These are phyloP conservation scores for Lamprotornis superbus DNA, from an alignment of 2,113 vertebrate genomes.

Conservation along the genomic window DNA sequence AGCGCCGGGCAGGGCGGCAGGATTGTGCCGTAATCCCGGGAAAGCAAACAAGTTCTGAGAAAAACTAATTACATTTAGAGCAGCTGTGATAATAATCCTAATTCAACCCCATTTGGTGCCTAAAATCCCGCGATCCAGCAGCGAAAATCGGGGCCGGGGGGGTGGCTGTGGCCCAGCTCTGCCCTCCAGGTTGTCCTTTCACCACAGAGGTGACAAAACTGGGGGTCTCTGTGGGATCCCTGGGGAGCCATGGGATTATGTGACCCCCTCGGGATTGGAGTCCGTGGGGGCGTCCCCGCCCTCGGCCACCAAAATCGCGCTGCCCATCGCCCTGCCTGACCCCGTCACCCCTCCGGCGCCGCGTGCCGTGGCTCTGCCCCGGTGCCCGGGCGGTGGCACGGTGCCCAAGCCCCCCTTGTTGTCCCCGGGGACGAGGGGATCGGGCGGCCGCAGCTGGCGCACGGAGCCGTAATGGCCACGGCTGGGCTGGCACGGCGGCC, in stretches of 20 bases:
- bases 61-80: conserved; percentile 68
- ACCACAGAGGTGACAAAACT: accelerated
- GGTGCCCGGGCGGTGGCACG: background rate
- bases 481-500: conserved; percentile 49
- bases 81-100: conserved; percentile 72
- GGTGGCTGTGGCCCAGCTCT: background rate
- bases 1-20: background rate
- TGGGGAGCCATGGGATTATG: accelerated
- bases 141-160: background rate
- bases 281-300: accelerated
- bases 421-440: background rate
- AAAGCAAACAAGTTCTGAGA: conserved; percentile 42
- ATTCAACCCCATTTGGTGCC: conserved; percentile 54
- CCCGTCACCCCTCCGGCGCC: accelerated
- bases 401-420: background rate
- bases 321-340: background rate
- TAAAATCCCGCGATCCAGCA: background rate
- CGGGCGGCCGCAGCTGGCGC: conserved; percentile 38
- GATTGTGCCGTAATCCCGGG: conserved; percentile 39
- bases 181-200: background rate
- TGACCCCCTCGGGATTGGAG: accelerated
- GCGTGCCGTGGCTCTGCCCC: background rate
- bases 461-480: conserved; percentile 50
- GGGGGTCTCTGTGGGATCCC: accelerated
- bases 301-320: accelerated